phyloP scores from a whole-genome alignment of 2,113 vertebrate species.

The Hyaena hyaena region DNA sequence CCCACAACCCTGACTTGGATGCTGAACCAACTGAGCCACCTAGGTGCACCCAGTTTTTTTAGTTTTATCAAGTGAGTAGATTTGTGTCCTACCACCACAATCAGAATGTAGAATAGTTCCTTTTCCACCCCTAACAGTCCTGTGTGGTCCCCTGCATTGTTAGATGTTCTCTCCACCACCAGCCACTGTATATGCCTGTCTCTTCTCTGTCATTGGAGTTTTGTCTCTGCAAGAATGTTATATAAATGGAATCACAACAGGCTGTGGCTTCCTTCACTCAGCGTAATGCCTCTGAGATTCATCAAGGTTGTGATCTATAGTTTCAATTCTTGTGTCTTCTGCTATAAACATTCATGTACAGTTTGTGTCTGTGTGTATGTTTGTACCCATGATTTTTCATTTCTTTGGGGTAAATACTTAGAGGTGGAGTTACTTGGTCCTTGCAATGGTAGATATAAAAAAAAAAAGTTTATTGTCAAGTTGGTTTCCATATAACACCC shows the following conservation, averaged over 20 bases:
- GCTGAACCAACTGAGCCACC: too few species aligned
- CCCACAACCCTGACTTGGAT: too few species aligned
- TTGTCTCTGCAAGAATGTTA: neutral
- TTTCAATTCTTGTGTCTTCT: neutral
- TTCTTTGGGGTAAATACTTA: neutral
- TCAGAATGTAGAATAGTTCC: neutral
- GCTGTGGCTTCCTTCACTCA: neutral
- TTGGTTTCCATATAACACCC: too few species aligned
- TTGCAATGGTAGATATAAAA: too few species aligned
- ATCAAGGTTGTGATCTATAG: neutral
- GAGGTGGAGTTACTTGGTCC: neutral
- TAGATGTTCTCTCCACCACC: neutral
- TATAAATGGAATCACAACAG: neutral
- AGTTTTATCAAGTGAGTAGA: neutral
- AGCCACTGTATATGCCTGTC: neutral
- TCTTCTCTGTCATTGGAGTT: neutral
- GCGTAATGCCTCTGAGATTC: neutral
- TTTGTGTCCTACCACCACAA: neutral
- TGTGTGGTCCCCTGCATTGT: neutral
- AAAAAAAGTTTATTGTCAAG: too few species aligned
- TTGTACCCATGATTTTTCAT: neutral
- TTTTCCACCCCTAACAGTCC: neutral
- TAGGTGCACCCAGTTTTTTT: too few species aligned
- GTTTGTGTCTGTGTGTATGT: neutral
- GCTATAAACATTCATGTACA: neutral